Evolutionary conservation across 2,888 invertebrate genomes (phyloP).

Genomic region (Pachymerium ferrugineum): DNA sequence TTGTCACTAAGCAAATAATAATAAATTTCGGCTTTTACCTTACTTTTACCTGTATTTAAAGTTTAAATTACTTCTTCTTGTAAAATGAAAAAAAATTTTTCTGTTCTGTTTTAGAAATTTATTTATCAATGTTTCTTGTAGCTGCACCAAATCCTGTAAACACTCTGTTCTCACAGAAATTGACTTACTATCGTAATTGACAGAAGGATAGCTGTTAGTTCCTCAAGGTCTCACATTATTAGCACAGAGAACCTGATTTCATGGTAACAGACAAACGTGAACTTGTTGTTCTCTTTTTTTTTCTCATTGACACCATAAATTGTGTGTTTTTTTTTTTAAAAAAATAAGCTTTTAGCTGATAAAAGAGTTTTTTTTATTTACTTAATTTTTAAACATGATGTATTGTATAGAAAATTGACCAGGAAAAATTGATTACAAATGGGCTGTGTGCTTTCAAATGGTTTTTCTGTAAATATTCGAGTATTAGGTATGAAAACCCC

Average conservation of each 20-base stretch:
- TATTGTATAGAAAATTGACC: too few species aligned
- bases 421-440: too few species aligned
- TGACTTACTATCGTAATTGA: constrained; percentile 17
- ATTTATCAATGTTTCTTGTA: too few species aligned
- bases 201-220: constrained; percentile 22
- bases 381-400: too few species aligned
- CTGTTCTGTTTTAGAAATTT: too few species aligned
- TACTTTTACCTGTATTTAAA: neutral
- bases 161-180: neutral
- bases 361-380: neutral
- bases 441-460: too few species aligned
- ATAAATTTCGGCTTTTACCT: neutral
- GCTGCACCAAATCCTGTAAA: neutral
- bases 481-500: too few species aligned
- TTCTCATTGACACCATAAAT: neutral
- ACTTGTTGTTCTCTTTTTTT: neutral
- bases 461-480: too few species aligned
- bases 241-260: constrained; percentile 6
- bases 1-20: neutral
- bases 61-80: too few species aligned
- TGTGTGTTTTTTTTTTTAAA: neutral
- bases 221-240: neutral
- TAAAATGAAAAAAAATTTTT: too few species aligned
- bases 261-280: constrained; percentile 16
- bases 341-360: too few species aligned